These are phyloP conservation scores for Cryptotermes secundus DNA, from an alignment of 1,140 invertebrate genomes.

Conservation along the genomic window DNA sequence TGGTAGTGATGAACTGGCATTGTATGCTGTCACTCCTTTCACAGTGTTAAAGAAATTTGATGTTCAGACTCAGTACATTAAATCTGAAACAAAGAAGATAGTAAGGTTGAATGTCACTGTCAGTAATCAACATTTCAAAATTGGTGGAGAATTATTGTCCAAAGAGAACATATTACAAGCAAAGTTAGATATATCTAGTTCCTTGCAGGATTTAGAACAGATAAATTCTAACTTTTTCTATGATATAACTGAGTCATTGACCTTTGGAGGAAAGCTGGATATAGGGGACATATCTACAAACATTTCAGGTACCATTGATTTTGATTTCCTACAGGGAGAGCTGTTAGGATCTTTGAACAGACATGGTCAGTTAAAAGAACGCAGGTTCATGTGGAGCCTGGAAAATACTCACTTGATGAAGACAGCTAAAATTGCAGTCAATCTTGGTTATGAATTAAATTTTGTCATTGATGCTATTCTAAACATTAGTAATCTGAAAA, in stretches of 20 bases:
- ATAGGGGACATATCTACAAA: not conserved
- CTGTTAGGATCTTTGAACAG: not conserved
- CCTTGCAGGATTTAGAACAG: not conserved
- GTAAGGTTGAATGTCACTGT: not conserved
- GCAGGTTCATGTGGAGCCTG: not conserved
- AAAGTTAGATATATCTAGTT: not conserved
- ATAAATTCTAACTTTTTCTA: not conserved
- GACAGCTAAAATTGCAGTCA: conserved; percentile 6
- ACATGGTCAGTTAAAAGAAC: not conserved
- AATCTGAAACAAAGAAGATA: not conserved
- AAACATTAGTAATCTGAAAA: not conserved
- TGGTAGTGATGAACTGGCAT: not conserved
- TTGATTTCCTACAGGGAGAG: not conserved
- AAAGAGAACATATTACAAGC: not conserved
- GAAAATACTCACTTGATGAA: not conserved
- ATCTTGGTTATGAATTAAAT: not conserved
- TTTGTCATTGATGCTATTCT: not conserved
- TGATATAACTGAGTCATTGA: not conserved
- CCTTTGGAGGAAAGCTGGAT: not conserved
- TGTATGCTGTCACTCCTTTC: not conserved
- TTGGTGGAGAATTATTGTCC: not conserved
- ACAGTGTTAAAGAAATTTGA: not conserved
- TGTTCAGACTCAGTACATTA: not conserved
- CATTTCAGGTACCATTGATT: not conserved
- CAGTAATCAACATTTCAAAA: not conserved